Conservation (phyloP, 2,888 invertebrate genomes). For the Synergus gifuensis region DNA sequence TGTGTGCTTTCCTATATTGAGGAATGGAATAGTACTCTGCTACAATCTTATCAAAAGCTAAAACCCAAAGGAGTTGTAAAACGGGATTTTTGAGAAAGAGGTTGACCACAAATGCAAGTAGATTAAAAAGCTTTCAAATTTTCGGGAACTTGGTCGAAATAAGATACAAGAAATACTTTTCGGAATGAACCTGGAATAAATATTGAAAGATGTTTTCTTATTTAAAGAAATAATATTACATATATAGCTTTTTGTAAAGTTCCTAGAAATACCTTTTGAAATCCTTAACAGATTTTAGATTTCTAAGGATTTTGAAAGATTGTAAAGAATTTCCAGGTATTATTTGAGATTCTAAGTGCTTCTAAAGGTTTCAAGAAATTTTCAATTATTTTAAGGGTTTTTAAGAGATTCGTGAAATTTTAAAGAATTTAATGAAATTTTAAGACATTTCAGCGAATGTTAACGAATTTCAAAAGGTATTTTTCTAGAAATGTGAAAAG, state of each 20-base stretch:
- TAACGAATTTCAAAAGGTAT: too few relatives aligned
- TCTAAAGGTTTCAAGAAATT: too few relatives aligned
- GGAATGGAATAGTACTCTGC: conserved; percentile 7
- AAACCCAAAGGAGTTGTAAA: neutral
- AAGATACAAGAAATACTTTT: neutral
- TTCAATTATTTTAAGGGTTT: too few relatives aligned
- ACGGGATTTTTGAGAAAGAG: neutral
- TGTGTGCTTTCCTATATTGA: neutral
- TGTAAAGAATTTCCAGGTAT: too few relatives aligned
- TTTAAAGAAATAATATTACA: neutral
- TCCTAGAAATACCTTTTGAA: too few relatives aligned
- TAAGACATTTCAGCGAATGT: too few relatives aligned
- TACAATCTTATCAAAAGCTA: neutral
- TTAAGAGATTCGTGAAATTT: too few relatives aligned
- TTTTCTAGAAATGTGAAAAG: too few relatives aligned
- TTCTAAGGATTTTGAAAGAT: too few relatives aligned
- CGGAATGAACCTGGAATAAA: neutral
- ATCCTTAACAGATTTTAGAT: too few relatives aligned
- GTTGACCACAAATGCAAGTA: neutral
- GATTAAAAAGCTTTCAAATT: neutral
- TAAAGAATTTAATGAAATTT: neutral
- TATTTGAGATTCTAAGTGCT: too few relatives aligned
- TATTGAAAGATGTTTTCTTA: neutral
- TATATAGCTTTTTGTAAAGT: neutral
- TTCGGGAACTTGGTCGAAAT: neutral